A percentile compares a stretch with the other conserved stretches of the same genome.
phyloP scores from a whole-genome alignment of 2,113 vertebrate species.

The Antigone vipio region DNA sequence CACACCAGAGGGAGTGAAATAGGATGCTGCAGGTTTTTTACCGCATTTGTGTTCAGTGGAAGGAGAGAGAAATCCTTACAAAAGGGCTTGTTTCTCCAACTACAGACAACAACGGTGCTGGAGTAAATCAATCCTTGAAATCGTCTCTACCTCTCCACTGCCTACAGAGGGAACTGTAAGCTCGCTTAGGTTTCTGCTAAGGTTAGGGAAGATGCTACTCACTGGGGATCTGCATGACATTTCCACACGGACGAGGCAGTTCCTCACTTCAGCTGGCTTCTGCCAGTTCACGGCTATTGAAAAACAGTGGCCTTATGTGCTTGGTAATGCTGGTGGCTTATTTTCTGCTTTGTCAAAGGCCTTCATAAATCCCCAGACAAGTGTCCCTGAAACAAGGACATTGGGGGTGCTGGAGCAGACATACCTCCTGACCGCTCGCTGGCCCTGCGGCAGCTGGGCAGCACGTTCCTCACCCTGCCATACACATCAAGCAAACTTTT shows the following conservation, averaged over 20 bases:
- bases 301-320: not conserved
- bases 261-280: not conserved
- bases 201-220: not conserved
- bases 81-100: not conserved
- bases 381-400: not conserved
- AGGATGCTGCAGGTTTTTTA: not conserved
- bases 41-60: not conserved
- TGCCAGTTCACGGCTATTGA: not conserved
- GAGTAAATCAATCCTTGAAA: not conserved
- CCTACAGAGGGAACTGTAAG: not conserved
- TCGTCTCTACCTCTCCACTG: not conserved
- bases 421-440: not conserved
- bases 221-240: not conserved
- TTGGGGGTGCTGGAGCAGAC: not conserved
- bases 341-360: not conserved
- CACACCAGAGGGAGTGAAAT: fast-evolving
- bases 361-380: not conserved
- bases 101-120: not conserved
- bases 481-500: not conserved
- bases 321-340: not conserved
- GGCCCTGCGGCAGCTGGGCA: not conserved
- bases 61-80: not conserved
- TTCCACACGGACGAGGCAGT: not conserved
- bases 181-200: not conserved
- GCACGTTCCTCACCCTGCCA: not conserved